Conservation (phyloP, 2,888 invertebrate genomes). For the Caenorhabditis zanzibari region DNA sequence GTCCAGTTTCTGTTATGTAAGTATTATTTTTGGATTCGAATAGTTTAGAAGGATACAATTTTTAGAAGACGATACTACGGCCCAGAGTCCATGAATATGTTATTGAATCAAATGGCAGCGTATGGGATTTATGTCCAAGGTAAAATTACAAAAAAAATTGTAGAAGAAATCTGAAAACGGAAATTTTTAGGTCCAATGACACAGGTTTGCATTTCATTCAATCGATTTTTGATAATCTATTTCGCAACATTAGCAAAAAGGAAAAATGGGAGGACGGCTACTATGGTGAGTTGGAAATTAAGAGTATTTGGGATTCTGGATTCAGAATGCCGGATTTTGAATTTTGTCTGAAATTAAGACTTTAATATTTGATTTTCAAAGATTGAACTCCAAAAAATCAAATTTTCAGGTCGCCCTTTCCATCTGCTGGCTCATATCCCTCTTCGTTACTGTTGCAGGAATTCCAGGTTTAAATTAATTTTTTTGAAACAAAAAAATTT, state of each 20-base stretch:
- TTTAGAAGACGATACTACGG: constrained; percentile 43
- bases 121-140: constrained; percentile 62
- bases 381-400: background rate
- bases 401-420: constrained; percentile 22
- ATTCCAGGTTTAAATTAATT: too few relatives aligned
- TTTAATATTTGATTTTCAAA: background rate
- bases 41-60: background rate
- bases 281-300: constrained; percentile 12
- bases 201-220: constrained; percentile 54
- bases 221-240: constrained; percentile 57
- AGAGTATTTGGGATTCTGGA: too few relatives aligned
- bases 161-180: too few relatives aligned
- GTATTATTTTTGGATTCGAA: background rate
- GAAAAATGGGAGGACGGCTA: constrained; percentile 34
- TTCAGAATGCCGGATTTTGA: too few relatives aligned
- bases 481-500: too few relatives aligned
- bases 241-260: constrained; percentile 48
- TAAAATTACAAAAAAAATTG: background rate
- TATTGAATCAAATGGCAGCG: constrained; percentile 49
- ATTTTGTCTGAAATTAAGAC: too few relatives aligned
- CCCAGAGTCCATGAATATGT: constrained; percentile 42
- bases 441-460: constrained; percentile 46
- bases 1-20: constrained; percentile 57
- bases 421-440: constrained; percentile 52
- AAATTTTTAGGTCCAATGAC: constrained; percentile 52